A percentile compares a stretch with the other conserved stretches of the same genome.
Conservation (phyloP, 2,113 vertebrate genomes). For the Pelusios castaneus region DNA sequence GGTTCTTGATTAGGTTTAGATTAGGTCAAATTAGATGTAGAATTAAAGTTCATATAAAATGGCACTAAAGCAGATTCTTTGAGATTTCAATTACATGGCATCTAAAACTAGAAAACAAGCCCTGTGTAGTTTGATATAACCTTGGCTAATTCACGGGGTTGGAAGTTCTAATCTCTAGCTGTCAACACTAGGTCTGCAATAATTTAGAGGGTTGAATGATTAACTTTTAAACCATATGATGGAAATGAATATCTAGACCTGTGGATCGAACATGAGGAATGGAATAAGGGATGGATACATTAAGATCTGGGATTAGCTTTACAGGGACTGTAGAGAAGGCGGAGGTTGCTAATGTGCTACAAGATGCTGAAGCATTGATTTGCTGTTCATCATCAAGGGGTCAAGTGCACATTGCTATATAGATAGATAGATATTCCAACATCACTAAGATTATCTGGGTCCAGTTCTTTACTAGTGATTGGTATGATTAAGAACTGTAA, state of each 20-base stretch:
- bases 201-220: not conserved
- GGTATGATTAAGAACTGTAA: not conserved
- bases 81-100: too few species aligned
- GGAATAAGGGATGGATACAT: not conserved
- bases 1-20: too few species aligned
- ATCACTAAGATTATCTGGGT: not conserved
- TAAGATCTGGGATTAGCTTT: not conserved
- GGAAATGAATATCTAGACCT: not conserved
- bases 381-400: not conserved
- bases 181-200: accelerated
- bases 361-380: not conserved
- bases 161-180: too few species aligned
- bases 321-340: not conserved
- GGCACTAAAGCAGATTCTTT: too few species aligned
- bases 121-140: too few species aligned
- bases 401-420: not conserved
- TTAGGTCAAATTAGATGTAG: too few species aligned
- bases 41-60: too few species aligned
- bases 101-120: too few species aligned
- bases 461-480: not conserved
- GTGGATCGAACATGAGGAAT: not conserved
- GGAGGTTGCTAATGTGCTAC: not conserved
- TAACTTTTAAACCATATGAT: not conserved
- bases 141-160: too few species aligned
- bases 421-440: not conserved